Evolutionary conservation across 2,113 vertebrate genomes (phyloP).

Genomic region (Limanda limanda): DNA sequence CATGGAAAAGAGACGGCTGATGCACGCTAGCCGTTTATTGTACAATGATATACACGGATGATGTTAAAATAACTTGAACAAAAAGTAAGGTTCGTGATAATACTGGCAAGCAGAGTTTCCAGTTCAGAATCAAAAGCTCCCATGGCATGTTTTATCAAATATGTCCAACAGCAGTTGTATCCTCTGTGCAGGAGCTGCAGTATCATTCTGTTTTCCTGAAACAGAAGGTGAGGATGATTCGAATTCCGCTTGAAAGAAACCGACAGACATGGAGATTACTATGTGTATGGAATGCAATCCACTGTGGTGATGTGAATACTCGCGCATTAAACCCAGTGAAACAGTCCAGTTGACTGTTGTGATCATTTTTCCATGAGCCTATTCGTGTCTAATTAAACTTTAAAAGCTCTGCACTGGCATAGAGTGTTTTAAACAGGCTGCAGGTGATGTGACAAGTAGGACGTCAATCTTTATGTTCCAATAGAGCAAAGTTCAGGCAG

Average conservation of each 20-base stretch:
- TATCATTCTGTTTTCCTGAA: neutral
- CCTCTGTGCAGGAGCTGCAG: neutral
- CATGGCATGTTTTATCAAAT: neutral
- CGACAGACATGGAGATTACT: neutral
- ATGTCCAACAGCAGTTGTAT: neutral
- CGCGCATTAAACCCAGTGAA: neutral
- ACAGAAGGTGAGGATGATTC: neutral
- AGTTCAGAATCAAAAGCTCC: too few species aligned
- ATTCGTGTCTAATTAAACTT: conserved; percentile 24
- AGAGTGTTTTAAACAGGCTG: conserved; percentile 12
- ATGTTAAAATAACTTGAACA: neutral
- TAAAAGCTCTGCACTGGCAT: neutral
- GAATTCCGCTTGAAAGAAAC: neutral
- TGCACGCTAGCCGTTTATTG: too few species aligned
- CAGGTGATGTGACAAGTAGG: conserved; percentile 18
- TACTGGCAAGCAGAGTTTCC: too few species aligned
- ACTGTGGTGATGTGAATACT: neutral
- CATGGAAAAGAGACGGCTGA: neutral
- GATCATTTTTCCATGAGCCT: conserved; percentile 17
- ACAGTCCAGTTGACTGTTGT: neutral
- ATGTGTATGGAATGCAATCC: neutral
- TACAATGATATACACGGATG: neutral
- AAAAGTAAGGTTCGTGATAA: neutral
- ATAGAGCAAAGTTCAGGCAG: conserved; percentile 49
- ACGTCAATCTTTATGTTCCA: conserved; percentile 29